phyloP scores from a whole-genome alignment of 2,888 invertebrate genomes.

The Thelaira solivaga region DNA sequence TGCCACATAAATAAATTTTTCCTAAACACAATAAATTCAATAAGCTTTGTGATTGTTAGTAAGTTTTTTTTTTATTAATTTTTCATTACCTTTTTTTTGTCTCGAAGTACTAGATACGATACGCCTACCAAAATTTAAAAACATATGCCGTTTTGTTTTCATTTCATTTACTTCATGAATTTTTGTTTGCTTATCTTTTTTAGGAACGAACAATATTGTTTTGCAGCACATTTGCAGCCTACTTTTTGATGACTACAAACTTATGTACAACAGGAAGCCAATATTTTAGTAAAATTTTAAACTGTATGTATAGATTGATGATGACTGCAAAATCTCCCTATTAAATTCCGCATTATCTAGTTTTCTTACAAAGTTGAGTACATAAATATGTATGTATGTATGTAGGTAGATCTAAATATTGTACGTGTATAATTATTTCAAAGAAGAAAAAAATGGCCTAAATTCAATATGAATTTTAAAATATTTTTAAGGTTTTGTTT shows the following conservation, averaged over 20 bases:
- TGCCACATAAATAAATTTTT: conserved; percentile 44
- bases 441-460: no score
- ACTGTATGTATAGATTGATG: neutral
- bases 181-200: neutral
- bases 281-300: conserved; percentile 25
- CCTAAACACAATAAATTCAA: conserved; percentile 36
- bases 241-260: conserved; percentile 29
- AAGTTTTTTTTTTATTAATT: conserved; percentile 1
- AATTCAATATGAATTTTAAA: no score
- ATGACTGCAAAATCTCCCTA: neutral
- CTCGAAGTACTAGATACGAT: neutral
- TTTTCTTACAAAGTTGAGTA: no score
- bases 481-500: no score
- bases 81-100: no score
- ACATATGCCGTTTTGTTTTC: conserved; percentile 41
- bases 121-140: conserved; percentile 43
- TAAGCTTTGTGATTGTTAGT: conserved; percentile 39
- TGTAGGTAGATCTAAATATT: no score
- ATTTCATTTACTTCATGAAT: conserved; percentile 3
- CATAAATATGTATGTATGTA: neutral
- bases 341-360: no score
- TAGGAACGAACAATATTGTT: conserved; percentile 1
- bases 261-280: conserved; percentile 49
- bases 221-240: conserved; percentile 17
- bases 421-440: no score